Percentiles rank a stretch among this genome's conserved stretches.
Evolutionary conservation across 1,140 invertebrate genomes (phyloP).

Genomic region (Drosophila trapezifrons): DNA sequence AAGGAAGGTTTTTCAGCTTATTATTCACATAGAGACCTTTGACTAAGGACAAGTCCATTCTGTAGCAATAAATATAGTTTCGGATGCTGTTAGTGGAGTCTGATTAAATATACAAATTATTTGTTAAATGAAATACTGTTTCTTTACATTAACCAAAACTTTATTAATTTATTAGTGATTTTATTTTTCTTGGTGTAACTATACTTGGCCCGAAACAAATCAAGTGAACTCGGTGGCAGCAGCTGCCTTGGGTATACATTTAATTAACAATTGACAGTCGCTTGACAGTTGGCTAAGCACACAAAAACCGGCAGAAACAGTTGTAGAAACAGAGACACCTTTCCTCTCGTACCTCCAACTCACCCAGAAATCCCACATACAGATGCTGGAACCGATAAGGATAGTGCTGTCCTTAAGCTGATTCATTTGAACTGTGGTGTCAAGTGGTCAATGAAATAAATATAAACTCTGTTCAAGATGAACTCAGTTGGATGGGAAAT

Average conservation of each 20-base stretch:
- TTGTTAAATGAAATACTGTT: too few relatives aligned
- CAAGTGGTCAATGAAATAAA: constrained; percentile 6
- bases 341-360: neutral
- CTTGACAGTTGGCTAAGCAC: constrained; percentile 62
- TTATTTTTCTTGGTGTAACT: constrained; percentile 5
- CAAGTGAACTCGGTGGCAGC: constrained; percentile 59
- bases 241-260: constrained; percentile 49
- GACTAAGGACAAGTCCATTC: too few relatives aligned
- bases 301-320: constrained; percentile 24
- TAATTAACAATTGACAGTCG: constrained; percentile 77
- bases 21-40: too few relatives aligned
- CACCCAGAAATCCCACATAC: neutral
- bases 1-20: too few relatives aligned
- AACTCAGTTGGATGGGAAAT: neutral
- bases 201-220: constrained; percentile 50
- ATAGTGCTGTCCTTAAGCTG: constrained; percentile 21
- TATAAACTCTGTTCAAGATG: neutral
- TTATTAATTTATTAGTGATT: too few relatives aligned
- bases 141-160: too few relatives aligned
- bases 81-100: too few relatives aligned
- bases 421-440: constrained; percentile 3
- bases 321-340: neutral
- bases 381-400: constrained; percentile 8
- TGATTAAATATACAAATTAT: too few relatives aligned
- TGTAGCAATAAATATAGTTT: too few relatives aligned